Conservation (phyloP, 1,140 invertebrate species). For the Apocrypta bakeri region DNA sequence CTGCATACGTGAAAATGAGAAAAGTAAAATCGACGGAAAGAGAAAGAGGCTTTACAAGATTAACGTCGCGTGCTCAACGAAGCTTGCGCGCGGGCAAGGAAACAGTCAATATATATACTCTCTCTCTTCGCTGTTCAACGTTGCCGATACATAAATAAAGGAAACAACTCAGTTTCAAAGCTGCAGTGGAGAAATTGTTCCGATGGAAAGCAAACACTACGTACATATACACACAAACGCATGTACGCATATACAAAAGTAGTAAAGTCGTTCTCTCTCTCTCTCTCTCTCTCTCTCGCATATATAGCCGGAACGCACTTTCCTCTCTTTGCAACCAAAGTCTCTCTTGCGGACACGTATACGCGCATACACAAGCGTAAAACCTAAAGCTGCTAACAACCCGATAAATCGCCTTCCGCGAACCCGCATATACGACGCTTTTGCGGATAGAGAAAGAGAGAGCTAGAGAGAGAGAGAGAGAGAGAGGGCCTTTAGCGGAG, state of each 20-base stretch:
- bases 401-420: conserved; percentile 22
- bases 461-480: conserved; percentile 5
- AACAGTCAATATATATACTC: neutral
- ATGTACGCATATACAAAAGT: too few relatives aligned
- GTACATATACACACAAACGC: too few relatives aligned
- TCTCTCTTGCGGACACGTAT: neutral
- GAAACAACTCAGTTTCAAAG: conserved; percentile 28
- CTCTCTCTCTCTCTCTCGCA: neutral
- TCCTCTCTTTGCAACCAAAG: neutral
- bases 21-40: neutral
- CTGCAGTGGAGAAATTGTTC: neutral
- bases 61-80: neutral
- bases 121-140: neutral
- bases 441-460: neutral
- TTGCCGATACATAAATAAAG: neutral
- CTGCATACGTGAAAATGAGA: neutral
- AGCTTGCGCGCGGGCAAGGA: neutral
- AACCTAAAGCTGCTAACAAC: neutral
- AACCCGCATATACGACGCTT: neutral
- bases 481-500: neutral
- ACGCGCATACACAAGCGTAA: neutral
- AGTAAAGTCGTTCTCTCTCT: neutral
- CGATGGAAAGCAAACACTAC: neutral
- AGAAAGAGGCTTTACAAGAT: neutral
- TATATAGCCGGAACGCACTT: neutral